Base-by-base conservation (phyloP, 2,113 vertebrate species). In the Sialia sialis region DNA sequence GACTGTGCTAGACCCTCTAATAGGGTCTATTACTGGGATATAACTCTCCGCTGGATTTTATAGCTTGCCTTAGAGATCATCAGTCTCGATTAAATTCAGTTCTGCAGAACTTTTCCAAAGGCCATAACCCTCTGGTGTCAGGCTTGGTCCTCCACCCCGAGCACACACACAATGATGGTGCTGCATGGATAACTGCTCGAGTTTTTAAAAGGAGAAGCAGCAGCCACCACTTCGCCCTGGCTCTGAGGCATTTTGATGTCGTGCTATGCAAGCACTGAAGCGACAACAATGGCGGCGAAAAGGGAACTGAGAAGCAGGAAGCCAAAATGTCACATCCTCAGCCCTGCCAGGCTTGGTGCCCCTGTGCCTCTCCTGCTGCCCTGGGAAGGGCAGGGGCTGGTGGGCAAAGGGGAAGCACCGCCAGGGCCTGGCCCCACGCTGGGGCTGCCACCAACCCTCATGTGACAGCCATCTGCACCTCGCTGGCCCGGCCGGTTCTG, bases 181-280 rank as follows among this genome's bases (percentile, higher is more conserved):
- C 48, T 39, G 78, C 84, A 56, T 52, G 93, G 91, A 75, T 59
- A 94, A 69, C 63, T 29, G 84, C 56, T 81, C 4, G 32, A 4
- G 34, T 23, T 75, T 51, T 55, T 6, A 43, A 75, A 89, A 94
- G 81, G 60, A 91, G 92, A 85, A 91, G 82, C 58, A 52, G 86
- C 67, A 85, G 66, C 74, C 6, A 68, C 82, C 67, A 5, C 94
- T 93, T 41, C 89, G 89, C 82, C 92, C 75, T 59, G 82, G 68
- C 85, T 94, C 60, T 43, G 87, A 95, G 94, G 93, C 92, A 30
- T 91, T 94, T 83, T 83, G 91, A 70, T 93, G 92, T 83, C 66
- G 59, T 82, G 77, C 95, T 97, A 95, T 96, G 95, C 97, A 97
- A 97, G 97, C 97, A 89, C 63, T 26, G 16, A 84, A 92, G 92